Conservation (phyloP, 2,113 vertebrate species). For the Hippocampus guttulatus region DNA sequence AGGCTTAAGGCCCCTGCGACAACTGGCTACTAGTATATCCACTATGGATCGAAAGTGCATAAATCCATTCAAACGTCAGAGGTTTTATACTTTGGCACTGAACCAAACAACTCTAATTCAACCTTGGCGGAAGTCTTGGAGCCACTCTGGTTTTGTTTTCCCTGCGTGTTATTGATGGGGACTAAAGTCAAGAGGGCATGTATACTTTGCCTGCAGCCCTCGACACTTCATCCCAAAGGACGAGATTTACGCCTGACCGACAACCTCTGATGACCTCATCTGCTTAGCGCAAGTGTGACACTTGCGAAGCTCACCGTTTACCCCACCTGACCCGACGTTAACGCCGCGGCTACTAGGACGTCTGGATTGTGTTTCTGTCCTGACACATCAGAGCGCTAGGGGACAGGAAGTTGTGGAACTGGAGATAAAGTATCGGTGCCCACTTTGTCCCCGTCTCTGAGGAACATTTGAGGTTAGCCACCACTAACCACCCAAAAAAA, state of each 20-base stretch:
- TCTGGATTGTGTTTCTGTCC: conserved; percentile 59
- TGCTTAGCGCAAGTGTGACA: conserved; percentile 22
- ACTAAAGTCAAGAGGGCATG: neutral
- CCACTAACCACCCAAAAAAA: neutral
- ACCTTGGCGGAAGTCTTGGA: neutral
- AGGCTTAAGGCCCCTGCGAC: too few species aligned
- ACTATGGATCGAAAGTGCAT: too few species aligned
- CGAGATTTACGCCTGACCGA: neutral
- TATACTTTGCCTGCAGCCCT: neutral
- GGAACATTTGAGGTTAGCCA: conserved; percentile 35
- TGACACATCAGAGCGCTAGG: neutral
- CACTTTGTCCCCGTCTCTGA: conserved; percentile 28
- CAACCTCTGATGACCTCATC: neutral
- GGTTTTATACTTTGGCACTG: too few species aligned
- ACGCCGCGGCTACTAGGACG: conserved; percentile 39
- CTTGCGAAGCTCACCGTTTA: conserved; percentile 13
- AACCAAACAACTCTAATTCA: neutral
- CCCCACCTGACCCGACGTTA: conserved; percentile 44
- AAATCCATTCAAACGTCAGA: too few species aligned
- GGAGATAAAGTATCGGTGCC: conserved; percentile 53
- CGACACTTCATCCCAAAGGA: neutral
- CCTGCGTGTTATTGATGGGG: neutral
- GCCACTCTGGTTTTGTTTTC: neutral
- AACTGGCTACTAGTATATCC: too few species aligned
- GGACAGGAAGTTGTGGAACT: conserved; percentile 10